A percentile compares a stretch with the other conserved stretches of the same genome.
phyloP scores from a whole-genome alignment of 2,888 invertebrate species.

The Hedya salicella region DNA sequence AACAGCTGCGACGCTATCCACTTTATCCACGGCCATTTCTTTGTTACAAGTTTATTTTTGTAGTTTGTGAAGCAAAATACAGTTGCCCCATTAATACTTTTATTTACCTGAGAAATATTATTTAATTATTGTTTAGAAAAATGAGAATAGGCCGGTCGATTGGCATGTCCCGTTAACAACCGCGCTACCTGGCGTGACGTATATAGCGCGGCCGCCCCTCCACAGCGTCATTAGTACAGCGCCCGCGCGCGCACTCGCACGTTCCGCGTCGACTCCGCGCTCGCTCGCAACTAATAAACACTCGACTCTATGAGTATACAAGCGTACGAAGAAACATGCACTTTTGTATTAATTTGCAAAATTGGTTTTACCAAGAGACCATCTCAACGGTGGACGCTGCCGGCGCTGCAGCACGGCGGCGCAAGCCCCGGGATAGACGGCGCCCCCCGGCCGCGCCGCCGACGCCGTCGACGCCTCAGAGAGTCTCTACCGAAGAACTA shows the following conservation, averaged over 20 bases:
- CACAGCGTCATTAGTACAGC: constrained; percentile 81
- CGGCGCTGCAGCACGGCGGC: constrained; percentile 75
- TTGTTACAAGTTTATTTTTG: constrained; percentile 12
- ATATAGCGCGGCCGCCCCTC: constrained; percentile 82
- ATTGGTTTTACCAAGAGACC: constrained; percentile 83
- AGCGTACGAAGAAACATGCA: constrained; percentile 76
- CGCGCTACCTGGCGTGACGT: constrained; percentile 80
- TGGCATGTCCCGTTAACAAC: constrained; percentile 81
- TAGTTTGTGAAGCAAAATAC: neutral
- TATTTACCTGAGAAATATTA: constrained; percentile 58
- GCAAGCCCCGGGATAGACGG: constrained; percentile 72
- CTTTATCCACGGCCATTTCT: constrained; percentile 3
- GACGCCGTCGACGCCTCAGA: constrained; percentile 73
- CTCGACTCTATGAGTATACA: constrained; percentile 83
- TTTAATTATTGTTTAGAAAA: constrained; percentile 79
- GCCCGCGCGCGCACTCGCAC: constrained; percentile 82
- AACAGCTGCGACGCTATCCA: constrained; percentile 38
- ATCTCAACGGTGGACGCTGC: constrained; percentile 74
- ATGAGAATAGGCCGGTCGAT: constrained; percentile 83
- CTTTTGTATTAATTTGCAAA: constrained; percentile 77
- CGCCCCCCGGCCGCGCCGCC: constrained; percentile 78
- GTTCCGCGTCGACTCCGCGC: constrained; percentile 76
- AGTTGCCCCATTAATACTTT: constrained; percentile 49
- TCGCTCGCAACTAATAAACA: constrained; percentile 57
- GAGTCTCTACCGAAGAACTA: constrained; percentile 84